A percentile compares a stretch with the other conserved stretches of the same genome.
phyloP scores from a whole-genome alignment of 1,140 invertebrate genomes.

The Papilio xuthus region DNA sequence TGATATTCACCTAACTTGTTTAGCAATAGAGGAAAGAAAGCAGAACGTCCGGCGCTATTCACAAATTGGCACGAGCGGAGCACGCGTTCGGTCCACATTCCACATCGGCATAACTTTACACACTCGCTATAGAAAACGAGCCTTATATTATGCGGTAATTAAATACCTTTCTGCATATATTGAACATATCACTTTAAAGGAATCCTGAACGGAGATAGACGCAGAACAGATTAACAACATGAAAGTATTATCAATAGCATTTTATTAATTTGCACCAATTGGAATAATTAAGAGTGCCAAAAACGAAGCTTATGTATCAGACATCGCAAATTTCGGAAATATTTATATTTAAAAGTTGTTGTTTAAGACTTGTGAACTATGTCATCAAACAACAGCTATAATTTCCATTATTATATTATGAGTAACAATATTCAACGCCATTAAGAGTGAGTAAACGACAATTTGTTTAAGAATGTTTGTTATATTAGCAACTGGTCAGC shows the following conservation, averaged over 20 bases:
- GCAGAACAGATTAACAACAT: constrained; percentile 63
- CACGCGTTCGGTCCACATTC: constrained; percentile 61
- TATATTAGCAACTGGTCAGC: background rate
- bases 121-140: constrained; percentile 42
- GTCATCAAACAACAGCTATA: background rate
- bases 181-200: constrained; percentile 20
- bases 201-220: constrained; percentile 36
- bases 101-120: constrained; percentile 48
- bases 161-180: constrained; percentile 36
- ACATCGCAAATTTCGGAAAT: too few relatives aligned
- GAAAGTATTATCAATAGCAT: constrained; percentile 56
- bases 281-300: too few relatives aligned
- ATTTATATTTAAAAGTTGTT: too few relatives aligned
- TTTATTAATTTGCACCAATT: too few relatives aligned
- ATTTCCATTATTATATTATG: background rate
- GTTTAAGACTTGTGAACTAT: background rate
- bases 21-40: constrained; percentile 80
- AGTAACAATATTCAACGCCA: background rate
- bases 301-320: too few relatives aligned
- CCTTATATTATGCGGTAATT: constrained; percentile 38
- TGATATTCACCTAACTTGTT: constrained; percentile 78
- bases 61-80: constrained; percentile 80
- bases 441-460: background rate
- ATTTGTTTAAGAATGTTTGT: constrained; percentile 31
- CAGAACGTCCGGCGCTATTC: constrained; percentile 77